Conservation (phyloP, 2,797 vertebrate species). For the Leucoraja ocellata region DNA sequence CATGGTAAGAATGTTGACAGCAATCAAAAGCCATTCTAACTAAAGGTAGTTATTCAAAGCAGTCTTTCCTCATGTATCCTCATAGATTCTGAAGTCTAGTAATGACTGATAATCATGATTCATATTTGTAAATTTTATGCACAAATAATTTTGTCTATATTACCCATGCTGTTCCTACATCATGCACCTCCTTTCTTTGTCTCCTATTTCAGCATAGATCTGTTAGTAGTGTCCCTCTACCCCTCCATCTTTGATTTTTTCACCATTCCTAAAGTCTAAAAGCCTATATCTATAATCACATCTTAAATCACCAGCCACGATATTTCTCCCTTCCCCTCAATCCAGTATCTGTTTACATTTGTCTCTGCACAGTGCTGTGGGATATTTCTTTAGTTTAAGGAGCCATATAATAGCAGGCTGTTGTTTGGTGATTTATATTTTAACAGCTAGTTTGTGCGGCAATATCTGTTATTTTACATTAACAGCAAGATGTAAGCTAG, state of each 20-base stretch:
- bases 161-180: background rate
- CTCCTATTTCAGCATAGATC: background rate
- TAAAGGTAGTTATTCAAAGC: background rate
- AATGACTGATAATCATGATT: constrained; percentile 14
- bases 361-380: background rate
- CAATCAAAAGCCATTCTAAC: background rate
- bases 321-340: background rate
- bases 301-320: background rate
- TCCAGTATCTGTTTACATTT: background rate
- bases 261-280: background rate
- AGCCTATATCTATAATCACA: background rate
- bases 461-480: background rate
- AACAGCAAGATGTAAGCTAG: background rate
- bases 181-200: background rate
- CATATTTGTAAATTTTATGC: background rate
- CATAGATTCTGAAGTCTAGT: background rate
- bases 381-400: background rate
- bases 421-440: background rate
- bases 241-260: background rate
- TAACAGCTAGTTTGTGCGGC: background rate
- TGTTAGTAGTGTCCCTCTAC: background rate
- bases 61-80: background rate
- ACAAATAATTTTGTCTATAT: background rate
- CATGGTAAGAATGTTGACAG: background rate
- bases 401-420: too few relatives aligned